Evolutionary conservation across 2,888 invertebrate species (phyloP), one percentile per base, ranked within the genome.

Genomic region (Glyphotaelius pellucidus): DNA sequence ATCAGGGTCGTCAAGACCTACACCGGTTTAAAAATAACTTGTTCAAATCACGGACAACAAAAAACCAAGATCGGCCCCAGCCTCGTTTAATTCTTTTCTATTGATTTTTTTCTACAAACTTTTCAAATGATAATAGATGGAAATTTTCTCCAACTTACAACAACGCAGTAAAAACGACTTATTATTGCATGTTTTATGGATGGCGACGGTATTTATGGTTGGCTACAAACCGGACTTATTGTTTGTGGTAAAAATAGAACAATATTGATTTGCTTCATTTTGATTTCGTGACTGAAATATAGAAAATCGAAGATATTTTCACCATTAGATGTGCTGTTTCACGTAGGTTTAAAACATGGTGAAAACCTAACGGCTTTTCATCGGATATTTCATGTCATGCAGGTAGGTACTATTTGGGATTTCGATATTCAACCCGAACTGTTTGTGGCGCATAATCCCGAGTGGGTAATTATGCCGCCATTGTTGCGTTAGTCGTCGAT

Each of bases 401-500:
- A 5, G 14, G 31, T 81, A 81, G 81, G 14, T 81, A 30, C 87
- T 30, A 31, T 87, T 87, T 15, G 52, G 47, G 87, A 35, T 52
- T 87, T 87, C 52, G 47, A 87, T 52, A 47, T 31, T 52, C 67
- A 31, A 38, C 38, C 32, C 84, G 35, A 80, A 31, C 31, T 35
- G 47, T 14, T 32, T 88, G 32, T 67, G 12, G 67, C 30, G 52
- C 32, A 30, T 67, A 25, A 25, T 35, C 84, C 52, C 90, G 79
- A 85, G 81, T 80, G 81, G 86, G 91, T 91, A 90, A 93, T 93
- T 93, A 92, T 89, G 90, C 83, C 35, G 80, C 90, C 92, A 93
- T 93, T 93, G 92, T 93, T 92, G 92, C 35, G 91, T 86, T 81
- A 83, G 81, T 42, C 87, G 92, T 91, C 90, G 89, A 90, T 93